Percentiles rank a stretch among this genome's conserved stretches.
phyloP scores from a whole-genome alignment of 2,113 vertebrate species.

The Kryptolebias marmoratus region DNA sequence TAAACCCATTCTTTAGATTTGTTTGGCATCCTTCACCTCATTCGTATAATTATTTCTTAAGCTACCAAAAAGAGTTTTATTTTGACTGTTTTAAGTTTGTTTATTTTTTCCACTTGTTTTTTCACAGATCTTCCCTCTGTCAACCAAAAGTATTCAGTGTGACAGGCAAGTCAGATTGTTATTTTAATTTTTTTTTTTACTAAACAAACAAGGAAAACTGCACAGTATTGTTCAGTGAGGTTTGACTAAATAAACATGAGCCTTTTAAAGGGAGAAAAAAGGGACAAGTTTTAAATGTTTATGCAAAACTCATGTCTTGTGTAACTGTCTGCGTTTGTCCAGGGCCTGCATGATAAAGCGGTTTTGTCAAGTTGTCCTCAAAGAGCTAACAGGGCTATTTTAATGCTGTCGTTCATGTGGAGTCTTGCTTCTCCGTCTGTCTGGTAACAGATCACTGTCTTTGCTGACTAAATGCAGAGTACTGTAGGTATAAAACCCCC shows the following conservation, averaged over 20 bases:
- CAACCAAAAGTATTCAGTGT: slow-evolving; percentile 53
- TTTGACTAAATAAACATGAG: slow-evolving; percentile 16
- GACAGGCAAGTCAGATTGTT: slow-evolving; percentile 18
- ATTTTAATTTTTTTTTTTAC: slow-evolving; percentile 31
- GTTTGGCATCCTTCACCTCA: slow-evolving; percentile 10
- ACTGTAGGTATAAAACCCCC: slow-evolving; percentile 2
- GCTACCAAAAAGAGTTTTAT: slow-evolving; percentile 53
- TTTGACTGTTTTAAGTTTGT: slow-evolving; percentile 26
- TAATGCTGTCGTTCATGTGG: slow-evolving; percentile 6
- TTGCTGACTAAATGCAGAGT: slow-evolving; percentile 7
- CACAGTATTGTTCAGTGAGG: slow-evolving; percentile 31
- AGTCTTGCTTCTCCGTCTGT: slow-evolving; percentile 31
- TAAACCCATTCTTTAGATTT: not conserved
- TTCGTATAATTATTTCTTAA: slow-evolving; percentile 66
- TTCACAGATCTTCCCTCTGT: slow-evolving; percentile 63
- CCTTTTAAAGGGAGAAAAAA: slow-evolving; percentile 42
- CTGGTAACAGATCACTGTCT: slow-evolving; percentile 1
- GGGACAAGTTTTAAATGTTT: slow-evolving; percentile 58
- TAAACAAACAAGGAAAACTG: slow-evolving; percentile 32
- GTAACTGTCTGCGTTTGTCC: slow-evolving; percentile 8
- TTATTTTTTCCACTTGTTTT: slow-evolving; percentile 37
- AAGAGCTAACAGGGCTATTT: slow-evolving; percentile 42
- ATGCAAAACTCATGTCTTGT: slow-evolving; percentile 65
- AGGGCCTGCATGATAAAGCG: slow-evolving; percentile 26
- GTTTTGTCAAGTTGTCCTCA: slow-evolving; percentile 25